Evolutionary conservation across 2,797 vertebrate genomes (phyloP), one percentile per base, ranked within the genome.

Genomic region (Anas flavirostris): DNA sequence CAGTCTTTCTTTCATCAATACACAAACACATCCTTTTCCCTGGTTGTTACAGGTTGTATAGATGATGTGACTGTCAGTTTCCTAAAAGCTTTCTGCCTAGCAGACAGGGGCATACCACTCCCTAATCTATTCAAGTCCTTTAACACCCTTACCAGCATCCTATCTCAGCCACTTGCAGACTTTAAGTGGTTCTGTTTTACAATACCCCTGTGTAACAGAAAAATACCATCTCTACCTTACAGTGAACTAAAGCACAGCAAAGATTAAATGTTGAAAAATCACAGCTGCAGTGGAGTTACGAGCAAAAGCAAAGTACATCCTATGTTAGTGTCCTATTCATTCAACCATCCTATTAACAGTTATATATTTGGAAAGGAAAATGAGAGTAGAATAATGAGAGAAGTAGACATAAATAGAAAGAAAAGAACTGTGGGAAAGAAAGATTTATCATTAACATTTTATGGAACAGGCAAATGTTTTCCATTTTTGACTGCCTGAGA

Each of bases 221-320:
- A 88, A 91, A 87, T 26, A 37, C 33, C 68, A 62, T 31, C 55
- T 35, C 60, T 48, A 39, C 76, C 52, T 53, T 19, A 28, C 13
- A 52, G 69, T n/a, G 64, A 94, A 64, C 66, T 52, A 53, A 74
- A 81, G 62, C 44, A 35, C 22, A 35, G 52, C 73, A 52, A 88
- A 92, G 62, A 81, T 68, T 14, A 86, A 33, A 52, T n/a, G n/a
- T 22, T 48, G 60, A 83, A 95, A 66, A 94, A 86, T 83, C 90
- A 81, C 18, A 82, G 72, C 62, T 68, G 53, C 39, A 72, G 58
- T 44, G 37, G 33, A 70, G 53, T 72, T 86, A 59, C 0, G 22
- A 90, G 70, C 46, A 81, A 91, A 84, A 82, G 52, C 48, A 86
- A 91, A 86, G 75, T 25, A 77, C 41, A 43, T 72, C 70, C 50